Conservation (phyloP, 2,113 vertebrate genomes). For the Phainopepla nitens region DNA sequence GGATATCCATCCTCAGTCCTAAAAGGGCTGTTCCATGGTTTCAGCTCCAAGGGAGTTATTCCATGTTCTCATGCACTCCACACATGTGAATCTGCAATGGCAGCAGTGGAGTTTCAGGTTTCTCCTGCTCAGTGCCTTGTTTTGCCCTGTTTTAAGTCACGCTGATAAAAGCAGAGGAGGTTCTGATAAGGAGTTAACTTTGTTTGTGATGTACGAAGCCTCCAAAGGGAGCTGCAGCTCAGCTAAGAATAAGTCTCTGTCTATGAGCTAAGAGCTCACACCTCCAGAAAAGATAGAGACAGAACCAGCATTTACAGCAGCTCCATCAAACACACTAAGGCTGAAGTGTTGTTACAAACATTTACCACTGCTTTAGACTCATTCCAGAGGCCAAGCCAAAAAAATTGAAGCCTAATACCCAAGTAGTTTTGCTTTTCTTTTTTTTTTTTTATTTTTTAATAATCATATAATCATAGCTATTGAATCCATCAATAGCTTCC, state of each 20-base stretch:
- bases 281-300: neutral
- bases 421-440: neutral
- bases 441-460: neutral
- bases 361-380: neutral
- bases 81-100: accelerated
- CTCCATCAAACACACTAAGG: neutral
- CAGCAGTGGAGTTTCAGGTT: accelerated
- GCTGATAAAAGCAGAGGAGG: neutral
- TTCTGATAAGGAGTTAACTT: neutral
- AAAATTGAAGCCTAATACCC: neutral
- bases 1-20: neutral
- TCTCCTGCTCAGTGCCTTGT: neutral
- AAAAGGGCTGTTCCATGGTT: accelerated
- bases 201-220: neutral
- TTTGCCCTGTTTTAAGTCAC: neutral
- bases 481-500: slow-evolving; percentile 16
- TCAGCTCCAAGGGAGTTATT: neutral
- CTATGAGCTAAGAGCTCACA: neutral
- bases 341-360: neutral
- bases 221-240: neutral
- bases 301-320: neutral
- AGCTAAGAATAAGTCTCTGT: neutral
- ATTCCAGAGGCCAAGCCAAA: neutral
- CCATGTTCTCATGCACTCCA: neutral
- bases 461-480: neutral